Evolutionary conservation across 2,797 vertebrate species (phyloP).

Genomic region (Anabacerthia variegaticeps): DNA sequence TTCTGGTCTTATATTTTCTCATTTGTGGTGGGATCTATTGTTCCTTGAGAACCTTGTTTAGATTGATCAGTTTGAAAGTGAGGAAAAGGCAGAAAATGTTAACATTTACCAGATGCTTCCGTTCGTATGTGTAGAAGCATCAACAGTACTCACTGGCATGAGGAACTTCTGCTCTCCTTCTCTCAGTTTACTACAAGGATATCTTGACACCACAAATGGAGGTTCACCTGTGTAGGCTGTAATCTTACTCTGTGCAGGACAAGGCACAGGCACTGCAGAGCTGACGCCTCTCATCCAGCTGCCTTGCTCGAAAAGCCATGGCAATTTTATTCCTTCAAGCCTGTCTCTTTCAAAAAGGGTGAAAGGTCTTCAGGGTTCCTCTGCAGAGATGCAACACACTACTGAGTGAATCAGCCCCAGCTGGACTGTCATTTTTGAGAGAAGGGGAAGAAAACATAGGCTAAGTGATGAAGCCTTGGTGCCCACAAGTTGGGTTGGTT

Average conservation of each 20-base stretch:
- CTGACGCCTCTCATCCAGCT: background rate
- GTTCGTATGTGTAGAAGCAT: background rate
- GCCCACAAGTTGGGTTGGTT: background rate
- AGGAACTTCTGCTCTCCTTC: background rate
- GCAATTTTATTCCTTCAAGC: background rate
- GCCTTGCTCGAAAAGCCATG: rapidly evolving
- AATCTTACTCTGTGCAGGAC: background rate
- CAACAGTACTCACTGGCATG: background rate
- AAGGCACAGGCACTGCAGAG: background rate
- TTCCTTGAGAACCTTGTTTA: background rate
- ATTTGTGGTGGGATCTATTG: background rate
- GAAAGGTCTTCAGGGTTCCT: background rate
- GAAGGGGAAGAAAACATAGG: background rate
- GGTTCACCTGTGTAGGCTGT: background rate
- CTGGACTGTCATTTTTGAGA: background rate
- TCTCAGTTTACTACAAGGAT: background rate
- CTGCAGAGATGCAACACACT: background rate
- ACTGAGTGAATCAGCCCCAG: background rate
- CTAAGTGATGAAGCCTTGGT: background rate
- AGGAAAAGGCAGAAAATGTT: background rate
- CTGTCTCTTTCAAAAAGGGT: background rate
- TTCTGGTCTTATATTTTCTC: background rate
- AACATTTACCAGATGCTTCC: background rate
- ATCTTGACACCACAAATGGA: background rate
- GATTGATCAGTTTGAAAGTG: background rate